Base-by-base conservation (phyloP, 2,113 vertebrate genomes). In the Chloropsis hardwickii region DNA sequence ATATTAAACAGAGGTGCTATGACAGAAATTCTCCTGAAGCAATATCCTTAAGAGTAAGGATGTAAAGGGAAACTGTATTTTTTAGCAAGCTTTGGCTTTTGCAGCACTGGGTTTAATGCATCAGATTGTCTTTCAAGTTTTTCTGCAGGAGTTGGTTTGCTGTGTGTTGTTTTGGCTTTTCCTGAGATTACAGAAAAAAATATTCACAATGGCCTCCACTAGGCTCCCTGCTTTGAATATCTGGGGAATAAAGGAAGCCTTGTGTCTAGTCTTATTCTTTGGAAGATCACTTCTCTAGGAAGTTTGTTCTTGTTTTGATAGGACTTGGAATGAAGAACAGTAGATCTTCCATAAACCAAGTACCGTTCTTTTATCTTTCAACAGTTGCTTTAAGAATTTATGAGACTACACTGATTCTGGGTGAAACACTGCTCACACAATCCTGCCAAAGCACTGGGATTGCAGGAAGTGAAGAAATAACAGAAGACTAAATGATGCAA, bases 401-500 rank as follows among this genome's bases (percentile, higher is more conserved):
- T 69, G 74, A 88, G 39, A 45, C 67, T 82, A 66, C 71, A 65
- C 29, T 67, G 90, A 93, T 94, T 92, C 35, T 81, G 2, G 4
- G 24, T n/a, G 51, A 83, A 83, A 77, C 28, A 33, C 27, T n/a
- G 53, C 40, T 85, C 70, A 67, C 0, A 9, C 66, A 87, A 72
- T 56, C 88, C n/a, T 85, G 73, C 39, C 90, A 89, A 29, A 71
- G 47, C 71, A 62, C 57, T 53, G 18, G 33, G 92, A 78, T 70
- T 94, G 86, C 92, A 94, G 92, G 88, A 94, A 90, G 74, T 80
- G 79, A 95, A 80, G 85, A 92, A 97, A 93, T 81, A 87, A 70
- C 54, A 65, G 25, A 8, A 86, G 66, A 62, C 14, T 23, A 70
- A 62, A 74, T 67, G 67, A 83, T 88, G 76, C 90, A 92, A 90